These are phyloP conservation scores for Thalpophila matura DNA, from an alignment of 2,888 invertebrate genomes.

Conservation along the genomic window DNA sequence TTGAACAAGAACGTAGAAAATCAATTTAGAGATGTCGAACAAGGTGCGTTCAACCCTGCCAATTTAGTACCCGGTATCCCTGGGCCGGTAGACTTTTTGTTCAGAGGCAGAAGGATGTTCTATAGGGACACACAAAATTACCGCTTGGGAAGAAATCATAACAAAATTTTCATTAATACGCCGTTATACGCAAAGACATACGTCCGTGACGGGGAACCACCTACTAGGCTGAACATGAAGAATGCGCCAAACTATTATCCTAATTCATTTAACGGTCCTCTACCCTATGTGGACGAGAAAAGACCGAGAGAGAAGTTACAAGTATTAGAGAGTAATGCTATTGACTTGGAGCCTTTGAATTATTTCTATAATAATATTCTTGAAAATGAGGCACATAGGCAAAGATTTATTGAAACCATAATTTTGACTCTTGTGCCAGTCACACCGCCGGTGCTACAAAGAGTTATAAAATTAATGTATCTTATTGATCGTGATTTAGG, in stretches of 20 bases:
- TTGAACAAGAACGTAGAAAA: conserved; percentile 86
- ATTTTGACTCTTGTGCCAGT: conserved; percentile 18
- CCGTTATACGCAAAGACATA: conserved; percentile 63
- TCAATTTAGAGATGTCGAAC: conserved; percentile 88
- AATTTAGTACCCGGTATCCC: conserved; percentile 82
- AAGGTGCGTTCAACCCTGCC: conserved; percentile 82
- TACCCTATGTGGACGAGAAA: conserved; percentile 64
- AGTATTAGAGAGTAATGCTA: conserved; percentile 34
- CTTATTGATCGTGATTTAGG: conserved; percentile 94
- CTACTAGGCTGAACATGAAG: conserved; percentile 59
- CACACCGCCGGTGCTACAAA: conserved; percentile 83
- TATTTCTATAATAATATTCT: conserved; percentile 45
- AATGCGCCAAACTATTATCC: conserved; percentile 69
- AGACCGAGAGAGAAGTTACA: conserved; percentile 29
- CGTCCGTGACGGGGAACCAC: conserved; percentile 63
- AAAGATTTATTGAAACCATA: conserved; percentile 32
- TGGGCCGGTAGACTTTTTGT: conserved; percentile 86
- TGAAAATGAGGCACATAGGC: conserved; percentile 46
- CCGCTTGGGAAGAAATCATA: conserved; percentile 65
- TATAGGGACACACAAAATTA: conserved; percentile 90
- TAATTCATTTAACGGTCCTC: conserved; percentile 67
- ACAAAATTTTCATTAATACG: conserved; percentile 62
- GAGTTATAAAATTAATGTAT: conserved; percentile 94
- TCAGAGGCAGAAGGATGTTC: conserved; percentile 84
- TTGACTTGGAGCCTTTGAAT: conserved; percentile 38